phyloP scores from a whole-genome alignment of 1,140 invertebrate species.

The Aradophagus sp. region DNA sequence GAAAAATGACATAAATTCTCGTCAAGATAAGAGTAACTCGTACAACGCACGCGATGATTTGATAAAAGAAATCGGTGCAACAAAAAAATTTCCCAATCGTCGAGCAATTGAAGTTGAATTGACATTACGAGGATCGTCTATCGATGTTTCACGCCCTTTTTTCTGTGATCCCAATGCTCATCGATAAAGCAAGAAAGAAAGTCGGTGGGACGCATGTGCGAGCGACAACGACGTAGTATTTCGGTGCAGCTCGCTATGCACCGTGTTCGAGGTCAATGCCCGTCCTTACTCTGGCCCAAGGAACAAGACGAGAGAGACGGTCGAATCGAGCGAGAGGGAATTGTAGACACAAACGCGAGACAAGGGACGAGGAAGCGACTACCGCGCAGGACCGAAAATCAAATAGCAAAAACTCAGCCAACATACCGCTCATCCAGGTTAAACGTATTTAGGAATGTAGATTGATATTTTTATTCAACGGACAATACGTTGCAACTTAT shows the following conservation, averaged over 20 bases:
- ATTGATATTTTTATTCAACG: conserved; percentile 23
- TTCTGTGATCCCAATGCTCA: conserved; percentile 34
- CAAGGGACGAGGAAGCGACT: conserved; percentile 60
- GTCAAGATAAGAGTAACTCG: too few species aligned
- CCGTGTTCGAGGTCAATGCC: conserved; percentile 74
- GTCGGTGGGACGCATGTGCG: conserved; percentile 65
- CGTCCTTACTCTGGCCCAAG: conserved; percentile 74
- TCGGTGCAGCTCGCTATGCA: conserved; percentile 73
- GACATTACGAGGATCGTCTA: conserved; percentile 6
- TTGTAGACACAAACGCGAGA: conserved; percentile 58
- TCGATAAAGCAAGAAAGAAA: conserved; percentile 59
- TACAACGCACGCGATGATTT: too few species aligned
- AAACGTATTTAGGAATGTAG: conserved; percentile 31
- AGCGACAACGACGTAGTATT: conserved; percentile 72
- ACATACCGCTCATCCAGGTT: conserved; percentile 24
- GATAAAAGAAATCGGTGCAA: too few species aligned
- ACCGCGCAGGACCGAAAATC: conserved; percentile 52
- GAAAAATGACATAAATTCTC: too few species aligned
- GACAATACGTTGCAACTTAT: too few species aligned
- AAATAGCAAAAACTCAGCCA: conserved; percentile 40
- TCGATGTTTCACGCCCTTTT: conserved; percentile 52
- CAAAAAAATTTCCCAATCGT: too few species aligned
- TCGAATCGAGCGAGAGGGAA: conserved; percentile 16
- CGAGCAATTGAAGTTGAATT: too few species aligned
- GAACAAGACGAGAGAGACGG: conserved; percentile 58